These are phyloP conservation scores for Gasteruption jaculator DNA, from an alignment of 2,888 invertebrate species.

Conservation along the genomic window DNA sequence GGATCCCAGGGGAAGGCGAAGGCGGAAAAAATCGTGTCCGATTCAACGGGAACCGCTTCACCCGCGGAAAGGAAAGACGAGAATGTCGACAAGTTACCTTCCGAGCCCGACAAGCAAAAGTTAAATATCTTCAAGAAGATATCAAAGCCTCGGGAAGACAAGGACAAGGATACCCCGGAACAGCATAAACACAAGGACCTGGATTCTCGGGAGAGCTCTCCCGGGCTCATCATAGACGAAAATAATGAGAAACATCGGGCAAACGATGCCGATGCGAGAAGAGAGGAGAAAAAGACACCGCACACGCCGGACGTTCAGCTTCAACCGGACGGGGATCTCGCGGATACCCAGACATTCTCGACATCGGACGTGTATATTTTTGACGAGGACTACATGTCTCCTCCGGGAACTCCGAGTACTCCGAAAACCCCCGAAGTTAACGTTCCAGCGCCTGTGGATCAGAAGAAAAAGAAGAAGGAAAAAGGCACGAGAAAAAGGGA, in stretches of 20 bases:
- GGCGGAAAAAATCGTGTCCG: slow-evolving; percentile 33
- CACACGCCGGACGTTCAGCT: slow-evolving; percentile 42
- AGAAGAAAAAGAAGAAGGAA: slow-evolving; percentile 59
- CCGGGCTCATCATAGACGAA: slow-evolving; percentile 52
- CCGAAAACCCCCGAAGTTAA: slow-evolving; percentile 59
- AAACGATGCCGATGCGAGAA: slow-evolving; percentile 27
- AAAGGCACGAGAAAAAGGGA: slow-evolving; percentile 55
- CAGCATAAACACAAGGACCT: slow-evolving; percentile 47
- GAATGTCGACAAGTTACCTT: slow-evolving; percentile 62
- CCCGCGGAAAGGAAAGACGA: slow-evolving; percentile 55
- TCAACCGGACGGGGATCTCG: slow-evolving; percentile 27
- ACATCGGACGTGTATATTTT: slow-evolving; percentile 46
- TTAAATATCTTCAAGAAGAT: slow-evolving; percentile 85
- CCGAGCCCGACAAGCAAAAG: slow-evolving; percentile 80
- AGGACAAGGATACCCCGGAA: slow-evolving; percentile 54
- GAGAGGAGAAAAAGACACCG: slow-evolving; percentile 44
- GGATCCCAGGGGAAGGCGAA: slow-evolving; percentile 33
- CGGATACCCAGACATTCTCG: slow-evolving; percentile 44
- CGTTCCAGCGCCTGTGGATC: slow-evolving; percentile 56
- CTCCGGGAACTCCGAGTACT: slow-evolving; percentile 56
- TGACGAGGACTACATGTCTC: slow-evolving; percentile 55
- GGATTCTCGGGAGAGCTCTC: slow-evolving; percentile 48
- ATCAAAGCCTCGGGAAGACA: slow-evolving; percentile 65
- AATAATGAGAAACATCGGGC: slow-evolving; percentile 37
- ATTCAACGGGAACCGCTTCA: slow-evolving; percentile 19